Percentiles rank a stretch among this genome's conserved stretches.
phyloP scores from a whole-genome alignment of 2,888 invertebrate species.

The Dolichopus griseipennis region DNA sequence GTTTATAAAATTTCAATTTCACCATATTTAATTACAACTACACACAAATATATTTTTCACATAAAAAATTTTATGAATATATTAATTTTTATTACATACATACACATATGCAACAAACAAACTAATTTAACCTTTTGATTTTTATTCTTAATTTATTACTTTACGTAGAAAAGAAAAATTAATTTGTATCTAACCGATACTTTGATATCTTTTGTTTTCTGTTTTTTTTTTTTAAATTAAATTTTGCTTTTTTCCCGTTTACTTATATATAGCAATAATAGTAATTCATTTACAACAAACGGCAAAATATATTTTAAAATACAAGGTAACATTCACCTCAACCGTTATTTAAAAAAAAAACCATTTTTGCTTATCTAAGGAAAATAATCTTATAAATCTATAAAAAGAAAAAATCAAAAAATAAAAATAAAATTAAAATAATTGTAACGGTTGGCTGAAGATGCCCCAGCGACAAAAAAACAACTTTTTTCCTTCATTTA shows the following conservation, averaged over 20 bases:
- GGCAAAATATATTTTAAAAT: not conserved
- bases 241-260: too few species aligned
- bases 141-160: not conserved
- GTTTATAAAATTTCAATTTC: not conserved
- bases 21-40: not conserved
- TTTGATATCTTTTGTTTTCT: not conserved
- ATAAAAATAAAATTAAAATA: too few species aligned
- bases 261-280: not conserved
- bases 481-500: not conserved
- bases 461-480: constrained; percentile 1
- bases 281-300: not conserved
- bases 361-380: not conserved
- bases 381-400: not conserved
- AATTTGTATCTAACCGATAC: not conserved
- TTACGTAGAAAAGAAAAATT: not conserved
- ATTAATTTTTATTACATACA: too few species aligned
- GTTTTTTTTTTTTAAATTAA: not conserved
- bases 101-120: not conserved
- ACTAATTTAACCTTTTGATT: not conserved
- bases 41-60: not conserved
- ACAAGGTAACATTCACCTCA: constrained; percentile 6
- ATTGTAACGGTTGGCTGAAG: constrained; percentile 6
- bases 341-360: constrained; percentile 1
- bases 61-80: not conserved
- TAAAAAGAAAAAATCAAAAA: not conserved